Conservation (phyloP, 2,113 vertebrate genomes). For the Centropus bengalensis region DNA sequence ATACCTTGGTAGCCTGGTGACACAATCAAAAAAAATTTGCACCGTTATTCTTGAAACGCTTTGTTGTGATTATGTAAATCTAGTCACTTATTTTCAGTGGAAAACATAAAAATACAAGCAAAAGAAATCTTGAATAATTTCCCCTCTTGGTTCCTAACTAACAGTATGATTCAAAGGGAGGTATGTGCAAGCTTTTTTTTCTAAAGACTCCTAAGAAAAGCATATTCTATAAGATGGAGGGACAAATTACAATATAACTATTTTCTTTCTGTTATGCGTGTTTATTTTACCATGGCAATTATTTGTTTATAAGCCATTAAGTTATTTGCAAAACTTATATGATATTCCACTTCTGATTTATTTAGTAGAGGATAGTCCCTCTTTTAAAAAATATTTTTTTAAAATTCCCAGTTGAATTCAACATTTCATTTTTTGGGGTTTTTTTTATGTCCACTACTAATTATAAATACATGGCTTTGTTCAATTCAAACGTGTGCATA, state of each 20-base stretch:
- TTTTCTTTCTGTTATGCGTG: not conserved
- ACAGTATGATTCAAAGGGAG: constrained; percentile 20
- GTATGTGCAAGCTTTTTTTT: constrained; percentile 1
- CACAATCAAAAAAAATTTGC: not conserved
- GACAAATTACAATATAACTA: constrained; percentile 23
- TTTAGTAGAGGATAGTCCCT: constrained; percentile 47
- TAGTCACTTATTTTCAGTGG: constrained; percentile 36
- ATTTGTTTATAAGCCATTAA: constrained; percentile 58
- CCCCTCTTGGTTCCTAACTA: not conserved
- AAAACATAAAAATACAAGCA: constrained; percentile 26
- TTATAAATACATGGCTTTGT: not conserved
- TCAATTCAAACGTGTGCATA: not conserved
- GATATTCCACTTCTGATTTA: constrained; percentile 26
- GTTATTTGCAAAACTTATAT: constrained; percentile 54
- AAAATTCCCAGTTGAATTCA: constrained; percentile 24
- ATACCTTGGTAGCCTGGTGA: constrained; percentile 18
- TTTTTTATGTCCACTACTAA: not conserved
- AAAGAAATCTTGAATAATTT: constrained; percentile 21
- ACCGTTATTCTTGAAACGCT: not conserved
- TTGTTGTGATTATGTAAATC: constrained; percentile 32
- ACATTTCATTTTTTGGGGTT: not conserved
- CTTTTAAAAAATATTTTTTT: constrained; percentile 13
- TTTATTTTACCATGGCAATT: constrained; percentile 51
- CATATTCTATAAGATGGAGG: not conserved
- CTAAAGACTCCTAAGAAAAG: constrained; percentile 15